Percentiles rank a stretch among this genome's conserved stretches.
Conservation (phyloP, 2,113 vertebrate species). For the Atractosteus spatula region DNA sequence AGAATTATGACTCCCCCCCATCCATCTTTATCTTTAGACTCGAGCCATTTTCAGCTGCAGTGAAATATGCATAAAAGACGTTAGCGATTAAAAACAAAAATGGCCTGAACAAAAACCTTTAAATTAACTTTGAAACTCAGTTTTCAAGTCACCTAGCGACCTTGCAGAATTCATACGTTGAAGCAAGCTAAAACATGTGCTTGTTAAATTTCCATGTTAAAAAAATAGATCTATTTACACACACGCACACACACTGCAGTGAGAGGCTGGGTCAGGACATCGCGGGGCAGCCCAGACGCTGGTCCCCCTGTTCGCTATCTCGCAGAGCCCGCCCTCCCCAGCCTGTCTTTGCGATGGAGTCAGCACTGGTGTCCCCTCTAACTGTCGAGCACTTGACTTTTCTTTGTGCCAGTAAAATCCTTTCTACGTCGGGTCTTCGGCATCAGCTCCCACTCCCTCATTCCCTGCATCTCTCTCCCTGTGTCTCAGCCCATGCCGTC, state of each 20-base stretch:
- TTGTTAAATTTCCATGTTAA: conserved; percentile 8
- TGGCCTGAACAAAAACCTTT: too few species aligned
- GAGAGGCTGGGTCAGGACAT: neutral
- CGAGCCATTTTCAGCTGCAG: too few species aligned
- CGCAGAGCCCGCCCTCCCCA: neutral
- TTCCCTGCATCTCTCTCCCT: neutral
- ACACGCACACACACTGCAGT: neutral
- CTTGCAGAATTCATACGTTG: neutral
- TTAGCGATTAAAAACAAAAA: too few species aligned
- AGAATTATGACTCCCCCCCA: too few species aligned
- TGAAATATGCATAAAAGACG: too few species aligned
- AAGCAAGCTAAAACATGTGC: conserved; percentile 1
- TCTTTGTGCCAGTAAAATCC: too few species aligned
- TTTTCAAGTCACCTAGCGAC: neutral
- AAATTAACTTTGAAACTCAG: too few species aligned
- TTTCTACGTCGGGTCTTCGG: neutral
- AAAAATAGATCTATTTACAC: conserved; percentile 12
- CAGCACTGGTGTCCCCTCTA: neutral
- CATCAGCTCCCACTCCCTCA: neutral
- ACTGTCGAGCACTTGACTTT: neutral
- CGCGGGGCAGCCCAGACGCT: too few species aligned
- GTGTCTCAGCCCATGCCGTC: too few species aligned
- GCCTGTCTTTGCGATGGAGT: neutral
- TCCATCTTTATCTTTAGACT: too few species aligned
- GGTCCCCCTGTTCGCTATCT: neutral